Percentiles rank a stretch among this genome's conserved stretches.
phyloP scores from a whole-genome alignment of 2,888 invertebrate genomes.

The Bellardia bayeri region DNA sequence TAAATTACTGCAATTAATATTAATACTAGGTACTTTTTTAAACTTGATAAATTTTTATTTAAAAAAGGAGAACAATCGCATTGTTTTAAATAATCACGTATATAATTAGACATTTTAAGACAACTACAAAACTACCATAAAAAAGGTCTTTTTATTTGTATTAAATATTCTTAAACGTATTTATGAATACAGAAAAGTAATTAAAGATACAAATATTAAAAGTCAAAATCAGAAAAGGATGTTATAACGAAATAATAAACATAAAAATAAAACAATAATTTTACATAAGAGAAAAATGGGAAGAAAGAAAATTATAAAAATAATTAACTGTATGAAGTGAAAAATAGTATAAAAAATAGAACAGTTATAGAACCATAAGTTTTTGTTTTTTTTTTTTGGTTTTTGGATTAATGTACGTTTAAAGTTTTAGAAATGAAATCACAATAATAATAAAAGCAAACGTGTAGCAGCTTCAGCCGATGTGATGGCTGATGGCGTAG shows the following conservation, averaged over 20 bases:
- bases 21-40: background rate
- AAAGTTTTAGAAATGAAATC: slow-evolving; percentile 69
- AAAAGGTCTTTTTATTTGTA: slow-evolving; percentile 56
- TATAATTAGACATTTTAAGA: slow-evolving; percentile 64
- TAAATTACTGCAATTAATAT: too few relatives aligned
- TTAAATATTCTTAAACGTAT: slow-evolving; percentile 62
- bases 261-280: slow-evolving; percentile 16
- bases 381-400: slow-evolving; percentile 30
- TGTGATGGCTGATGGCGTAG: slow-evolving; percentile 20
- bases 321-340: slow-evolving; percentile 22
- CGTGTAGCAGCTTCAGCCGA: slow-evolving; percentile 64
- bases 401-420: slow-evolving; percentile 44
- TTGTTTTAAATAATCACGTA: slow-evolving; percentile 59
- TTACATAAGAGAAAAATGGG: background rate
- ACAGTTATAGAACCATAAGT: slow-evolving; percentile 67
- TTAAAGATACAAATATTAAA: slow-evolving; percentile 36
- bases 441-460: slow-evolving; percentile 72
- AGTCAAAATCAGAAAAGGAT: slow-evolving; percentile 24
- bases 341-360: slow-evolving; percentile 39
- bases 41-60: slow-evolving; percentile 53
- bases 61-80: slow-evolving; percentile 48
- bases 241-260: background rate
- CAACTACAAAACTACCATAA: slow-evolving; percentile 69
- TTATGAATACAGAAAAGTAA: slow-evolving; percentile 54
- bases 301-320: background rate